These are phyloP conservation scores for Norana najaformis DNA, from an alignment of 2,888 invertebrate genomes.

Conservation along the genomic window DNA sequence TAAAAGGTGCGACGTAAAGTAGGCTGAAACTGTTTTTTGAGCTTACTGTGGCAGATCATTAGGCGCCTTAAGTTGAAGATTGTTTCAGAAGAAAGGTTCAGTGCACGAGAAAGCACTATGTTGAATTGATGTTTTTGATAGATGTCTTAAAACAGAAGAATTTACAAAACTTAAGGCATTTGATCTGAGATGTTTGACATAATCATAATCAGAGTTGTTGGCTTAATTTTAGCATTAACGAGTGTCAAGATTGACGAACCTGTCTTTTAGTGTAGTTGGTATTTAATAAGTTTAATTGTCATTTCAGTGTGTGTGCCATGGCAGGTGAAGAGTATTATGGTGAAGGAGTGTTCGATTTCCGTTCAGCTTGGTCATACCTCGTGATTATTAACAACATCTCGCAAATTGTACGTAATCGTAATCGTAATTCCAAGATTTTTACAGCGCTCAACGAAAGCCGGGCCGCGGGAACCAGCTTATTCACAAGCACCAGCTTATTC, in stretches of 20 bases:
- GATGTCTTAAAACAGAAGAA: neutral
- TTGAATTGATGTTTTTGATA: neutral
- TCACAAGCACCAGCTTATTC: too few species aligned
- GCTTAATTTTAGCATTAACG: neutral
- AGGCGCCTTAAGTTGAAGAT: neutral
- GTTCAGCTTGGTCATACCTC: constrained; percentile 83
- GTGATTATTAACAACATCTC: constrained; percentile 86
- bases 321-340: constrained; percentile 72
- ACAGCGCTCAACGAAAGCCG: too few species aligned
- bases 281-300: constrained; percentile 20
- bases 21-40: too few species aligned
- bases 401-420: constrained; percentile 72
- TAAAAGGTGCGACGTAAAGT: too few species aligned
- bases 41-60: too few species aligned
- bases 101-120: neutral
- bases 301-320: constrained; percentile 31
- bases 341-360: constrained; percentile 84
- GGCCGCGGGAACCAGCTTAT: too few species aligned
- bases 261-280: neutral
- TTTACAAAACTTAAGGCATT: neutral
- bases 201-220: neutral
- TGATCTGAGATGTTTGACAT: neutral
- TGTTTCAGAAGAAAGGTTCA: neutral
- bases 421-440: too few species aligned
- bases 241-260: neutral